Evolutionary conservation across 37 sponge, comb jelly and placozoan species (phyloP).

Genomic region (Beroe forskalii): DNA sequence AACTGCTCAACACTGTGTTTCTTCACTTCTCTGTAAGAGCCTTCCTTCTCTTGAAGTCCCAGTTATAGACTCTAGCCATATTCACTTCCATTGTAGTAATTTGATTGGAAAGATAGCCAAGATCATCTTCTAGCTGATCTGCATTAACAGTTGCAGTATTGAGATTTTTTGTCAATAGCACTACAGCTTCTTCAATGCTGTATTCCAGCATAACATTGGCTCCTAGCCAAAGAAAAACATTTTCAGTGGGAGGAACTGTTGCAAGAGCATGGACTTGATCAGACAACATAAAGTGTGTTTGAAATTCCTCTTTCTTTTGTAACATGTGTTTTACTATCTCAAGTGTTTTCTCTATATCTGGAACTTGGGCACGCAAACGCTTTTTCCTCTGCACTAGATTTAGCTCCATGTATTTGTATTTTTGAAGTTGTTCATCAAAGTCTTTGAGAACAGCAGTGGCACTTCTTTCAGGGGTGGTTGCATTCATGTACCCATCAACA

Average conservation of each 20-base stretch:
- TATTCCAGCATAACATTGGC: conserved; percentile 98
- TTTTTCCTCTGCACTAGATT: conserved; percentile 80
- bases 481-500: conserved; percentile 85
- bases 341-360: conserved; percentile 81
- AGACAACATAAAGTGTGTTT: conserved; percentile 79
- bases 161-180: conserved; percentile 78
- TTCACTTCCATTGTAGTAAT: conserved; percentile 91
- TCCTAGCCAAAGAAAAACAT: conserved; percentile 88
- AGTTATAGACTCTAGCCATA: conserved; percentile 96
- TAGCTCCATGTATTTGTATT: conserved; percentile 89
- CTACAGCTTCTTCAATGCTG: conserved; percentile 79
- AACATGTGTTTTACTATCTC: conserved; percentile 67
- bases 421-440: conserved; percentile 88
- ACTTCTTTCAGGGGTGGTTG: conserved; percentile 76
- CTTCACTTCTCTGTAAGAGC: conserved; percentile 10
- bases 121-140: conserved; percentile 72
- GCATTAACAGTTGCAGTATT: conserved; percentile 71
- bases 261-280: conserved; percentile 84
- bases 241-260: conserved; percentile 78
- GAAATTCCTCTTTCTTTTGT: conserved; percentile 63
- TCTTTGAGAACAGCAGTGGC: conserved; percentile 71
- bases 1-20: not conserved
- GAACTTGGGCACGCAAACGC: conserved; percentile 77
- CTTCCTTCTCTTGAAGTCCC: conserved; percentile 89
- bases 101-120: conserved; percentile 84